A percentile compares a stretch with the other conserved stretches of the same genome.
phyloP scores from a whole-genome alignment of 1,140 invertebrate genomes.

The Drosophila repletoides region DNA sequence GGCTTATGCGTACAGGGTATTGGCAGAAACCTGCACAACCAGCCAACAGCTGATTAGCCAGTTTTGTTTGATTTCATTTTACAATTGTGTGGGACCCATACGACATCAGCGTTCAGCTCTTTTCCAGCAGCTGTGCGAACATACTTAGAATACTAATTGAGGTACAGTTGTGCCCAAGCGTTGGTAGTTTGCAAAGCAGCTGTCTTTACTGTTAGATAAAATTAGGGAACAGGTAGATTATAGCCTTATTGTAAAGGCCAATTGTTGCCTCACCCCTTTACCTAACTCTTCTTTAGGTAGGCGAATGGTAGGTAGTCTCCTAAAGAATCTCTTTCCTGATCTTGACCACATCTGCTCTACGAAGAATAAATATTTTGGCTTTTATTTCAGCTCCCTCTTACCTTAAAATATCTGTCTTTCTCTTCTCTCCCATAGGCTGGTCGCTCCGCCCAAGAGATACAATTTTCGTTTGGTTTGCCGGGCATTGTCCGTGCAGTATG shows the following conservation, averaged over 20 bases:
- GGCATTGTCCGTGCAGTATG: slow-evolving; percentile 62
- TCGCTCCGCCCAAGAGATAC: slow-evolving; percentile 13
- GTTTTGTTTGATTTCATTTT: slow-evolving; percentile 50
- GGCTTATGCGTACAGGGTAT: slow-evolving; percentile 5
- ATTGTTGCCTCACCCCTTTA: not conserved
- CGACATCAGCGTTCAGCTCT: slow-evolving; percentile 18
- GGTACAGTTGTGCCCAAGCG: slow-evolving; percentile 66
- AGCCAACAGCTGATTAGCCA: slow-evolving; percentile 76
- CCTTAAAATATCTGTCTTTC: not conserved
- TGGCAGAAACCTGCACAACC: slow-evolving; percentile 62
- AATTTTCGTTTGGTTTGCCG: slow-evolving; percentile 62
- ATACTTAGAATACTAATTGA: slow-evolving; percentile 67
- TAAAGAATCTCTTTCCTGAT: not conserved
- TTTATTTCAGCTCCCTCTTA: not conserved
- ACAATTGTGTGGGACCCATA: slow-evolving; percentile 44
- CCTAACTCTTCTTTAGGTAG: not conserved
- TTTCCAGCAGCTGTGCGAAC: slow-evolving; percentile 50
- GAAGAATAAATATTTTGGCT: too few relatives aligned
- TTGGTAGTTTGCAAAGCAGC: slow-evolving; percentile 18
- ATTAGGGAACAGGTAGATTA: too few relatives aligned
- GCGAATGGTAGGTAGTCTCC: not conserved
- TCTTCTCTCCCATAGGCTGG: slow-evolving; percentile 19
- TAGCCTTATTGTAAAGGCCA: too few relatives aligned
- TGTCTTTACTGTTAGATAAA: too few relatives aligned
- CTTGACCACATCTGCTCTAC: not conserved